A percentile compares a stretch with the other conserved stretches of the same genome.
These are phyloP conservation scores for Syngnathus floridae DNA, from an alignment of 2,113 vertebrate genomes.

Conservation along the genomic window DNA sequence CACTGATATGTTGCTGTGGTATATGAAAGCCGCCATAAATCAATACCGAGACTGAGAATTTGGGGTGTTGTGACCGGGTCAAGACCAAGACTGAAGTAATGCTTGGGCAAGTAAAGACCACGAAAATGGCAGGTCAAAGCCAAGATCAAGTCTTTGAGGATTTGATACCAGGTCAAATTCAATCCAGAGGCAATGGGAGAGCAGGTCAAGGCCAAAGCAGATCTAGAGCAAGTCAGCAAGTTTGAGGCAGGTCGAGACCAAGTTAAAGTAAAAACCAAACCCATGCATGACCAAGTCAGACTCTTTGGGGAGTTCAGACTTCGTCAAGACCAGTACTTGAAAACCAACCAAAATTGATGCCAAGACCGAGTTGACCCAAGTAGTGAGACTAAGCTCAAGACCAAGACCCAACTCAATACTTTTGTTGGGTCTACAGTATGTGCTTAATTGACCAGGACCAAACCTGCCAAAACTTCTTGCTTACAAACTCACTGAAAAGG, in stretches of 20 bases:
- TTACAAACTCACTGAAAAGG: slow-evolving; percentile 56
- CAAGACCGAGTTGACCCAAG: too few species aligned
- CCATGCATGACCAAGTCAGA: background rate
- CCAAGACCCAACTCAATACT: too few species aligned
- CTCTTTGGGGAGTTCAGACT: background rate
- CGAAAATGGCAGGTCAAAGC: background rate
- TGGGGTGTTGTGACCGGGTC: too few species aligned
- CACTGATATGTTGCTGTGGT: slow-evolving; percentile 22
- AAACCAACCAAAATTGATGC: too few species aligned
- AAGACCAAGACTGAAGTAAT: background rate
- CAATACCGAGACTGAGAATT: background rate
- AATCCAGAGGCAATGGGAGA: background rate
- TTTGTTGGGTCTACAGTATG: too few species aligned
- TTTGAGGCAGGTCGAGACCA: background rate
- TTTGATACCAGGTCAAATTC: background rate
- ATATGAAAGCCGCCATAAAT: background rate
- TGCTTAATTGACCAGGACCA: slow-evolving; percentile 3
- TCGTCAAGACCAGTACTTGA: background rate
- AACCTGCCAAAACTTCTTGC: slow-evolving; percentile 45
- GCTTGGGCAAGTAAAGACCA: background rate
- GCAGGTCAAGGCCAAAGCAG: background rate
- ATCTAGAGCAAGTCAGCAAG: background rate
- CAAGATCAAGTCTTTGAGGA: background rate
- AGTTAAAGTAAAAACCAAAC: background rate
- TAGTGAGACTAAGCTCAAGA: too few species aligned